These are phyloP conservation scores for Drosophila gaucha DNA, from an alignment of 2,888 invertebrate species.

Conservation along the genomic window DNA sequence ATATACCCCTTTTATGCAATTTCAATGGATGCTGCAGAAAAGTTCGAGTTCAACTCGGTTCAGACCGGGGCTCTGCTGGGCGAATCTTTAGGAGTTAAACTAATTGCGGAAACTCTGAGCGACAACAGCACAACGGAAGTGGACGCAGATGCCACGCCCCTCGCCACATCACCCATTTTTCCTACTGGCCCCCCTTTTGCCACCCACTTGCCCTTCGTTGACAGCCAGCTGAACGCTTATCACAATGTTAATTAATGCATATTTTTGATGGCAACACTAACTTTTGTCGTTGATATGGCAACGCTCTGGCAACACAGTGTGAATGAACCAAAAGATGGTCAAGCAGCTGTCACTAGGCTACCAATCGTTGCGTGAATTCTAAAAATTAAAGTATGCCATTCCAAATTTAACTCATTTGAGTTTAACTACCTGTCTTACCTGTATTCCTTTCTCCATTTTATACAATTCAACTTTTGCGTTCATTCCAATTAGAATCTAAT, in stretches of 20 bases:
- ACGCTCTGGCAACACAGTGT: conserved; percentile 6
- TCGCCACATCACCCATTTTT: too few species aligned
- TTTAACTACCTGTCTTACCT: neutral
- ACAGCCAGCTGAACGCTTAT: conserved; percentile 47
- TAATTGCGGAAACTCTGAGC: conserved; percentile 44
- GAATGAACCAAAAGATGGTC: conserved; percentile 12
- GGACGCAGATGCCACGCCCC: neutral
- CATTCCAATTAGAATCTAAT: neutral
- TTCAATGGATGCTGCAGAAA: neutral
- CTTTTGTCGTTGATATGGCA: conserved; percentile 37
- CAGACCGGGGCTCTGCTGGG: conserved; percentile 6
- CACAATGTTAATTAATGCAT: conserved; percentile 69
- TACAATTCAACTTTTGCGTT: neutral
- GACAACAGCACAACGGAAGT: conserved; percentile 18
- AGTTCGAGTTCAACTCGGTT: conserved; percentile 16
- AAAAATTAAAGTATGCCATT: neutral
- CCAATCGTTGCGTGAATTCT: conserved; percentile 10
- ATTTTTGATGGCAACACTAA: conserved; percentile 41
- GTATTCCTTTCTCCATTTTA: too few species aligned
- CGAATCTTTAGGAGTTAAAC: conserved; percentile 32
- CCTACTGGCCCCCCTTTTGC: neutral
- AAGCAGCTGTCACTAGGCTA: conserved; percentile 26
- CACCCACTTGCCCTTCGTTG: neutral
- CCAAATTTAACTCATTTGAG: neutral
- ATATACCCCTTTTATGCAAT: neutral